Evolutionary conservation across 1,140 invertebrate species (phyloP), one percentile per base, ranked within the genome.

Genomic region (Pachyrhynchus sulphureomaculatus): DNA sequence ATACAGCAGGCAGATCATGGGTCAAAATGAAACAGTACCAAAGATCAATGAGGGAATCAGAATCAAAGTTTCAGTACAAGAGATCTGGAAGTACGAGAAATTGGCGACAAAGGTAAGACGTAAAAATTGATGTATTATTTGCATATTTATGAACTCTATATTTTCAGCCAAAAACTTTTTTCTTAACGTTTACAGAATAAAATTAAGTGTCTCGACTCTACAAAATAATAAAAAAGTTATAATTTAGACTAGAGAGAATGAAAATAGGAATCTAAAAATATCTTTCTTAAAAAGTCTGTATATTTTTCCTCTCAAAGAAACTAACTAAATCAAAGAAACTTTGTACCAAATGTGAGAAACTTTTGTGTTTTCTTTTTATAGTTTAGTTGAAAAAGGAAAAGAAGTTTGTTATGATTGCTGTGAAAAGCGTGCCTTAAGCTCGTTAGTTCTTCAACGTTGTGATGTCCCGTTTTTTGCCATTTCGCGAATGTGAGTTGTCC

Each of bases 11-110:
- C 8, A 80, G 90, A 20, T 92, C 90, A n/a, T 95, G 92, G 92
- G 91, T 95, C 0, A 94, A 94, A 79, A 93, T 95, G 90, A 94
- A 93, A 76, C 84, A 89, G 64, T 95, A 92, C 75, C 91, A 94
- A 75, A 82, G 89, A 34, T 92, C 89, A 39, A 84, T 93, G 83
- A 84, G 85, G 65, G 87, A 90, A 65, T 84, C 85, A 17, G 86
- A 90, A 72, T 83, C 84, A 0, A 83, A 87, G 65, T 87, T 87
- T 69, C 85, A 89, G 70, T 89, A 91, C 68, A 87, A 87, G 66
- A 76, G 90, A 32, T 92, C 89, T 49, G 89, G 89, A 37, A 92
- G 88, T 72, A 86, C 88, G 64, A 81, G 91, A 68, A 94, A 93
- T 78, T 94, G 92, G 92, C 82, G 92, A 69, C 91, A 93, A 76